phyloP scores from a whole-genome alignment of 2,888 invertebrate genomes.

The Aphidoletes aphidimyza region DNA sequence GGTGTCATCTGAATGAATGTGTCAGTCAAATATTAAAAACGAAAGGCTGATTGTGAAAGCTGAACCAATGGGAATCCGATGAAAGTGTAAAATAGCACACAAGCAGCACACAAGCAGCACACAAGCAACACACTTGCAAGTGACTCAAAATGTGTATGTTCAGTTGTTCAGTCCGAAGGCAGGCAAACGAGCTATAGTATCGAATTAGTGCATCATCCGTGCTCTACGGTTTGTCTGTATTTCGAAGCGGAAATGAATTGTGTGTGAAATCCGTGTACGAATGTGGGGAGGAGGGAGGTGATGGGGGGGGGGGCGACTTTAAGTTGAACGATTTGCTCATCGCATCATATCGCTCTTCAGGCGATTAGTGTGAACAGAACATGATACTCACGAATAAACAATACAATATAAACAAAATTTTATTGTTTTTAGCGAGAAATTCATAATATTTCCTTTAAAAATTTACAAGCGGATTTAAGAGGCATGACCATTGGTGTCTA shows the following conservation, averaged over 20 bases:
- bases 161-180: too few relatives aligned
- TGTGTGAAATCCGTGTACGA: not conserved
- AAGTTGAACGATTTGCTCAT: not conserved
- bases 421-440: conserved; percentile 50
- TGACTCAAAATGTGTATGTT: not conserved
- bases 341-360: not conserved
- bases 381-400: conserved; percentile 39
- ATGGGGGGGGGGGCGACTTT: not conserved
- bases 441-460: conserved; percentile 54
- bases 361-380: not conserved
- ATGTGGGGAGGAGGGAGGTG: not conserved
- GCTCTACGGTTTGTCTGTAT: not conserved
- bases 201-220: conserved; percentile 31
- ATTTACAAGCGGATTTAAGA: conserved; percentile 52
- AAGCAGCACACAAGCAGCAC: not conserved
- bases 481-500: conserved; percentile 53
- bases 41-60: conserved; percentile 41
- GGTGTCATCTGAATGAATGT: conserved; percentile 51
- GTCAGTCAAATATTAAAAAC: conserved; percentile 53
- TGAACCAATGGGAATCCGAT: not conserved
- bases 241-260: conserved; percentile 12
- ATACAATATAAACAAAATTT: conserved; percentile 50
- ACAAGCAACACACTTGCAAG: not conserved
- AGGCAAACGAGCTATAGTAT: not conserved
- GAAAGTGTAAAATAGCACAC: not conserved